These are phyloP conservation scores for Cyaniris semiargus DNA, from an alignment of 2,888 invertebrate species.

Conservation along the genomic window DNA sequence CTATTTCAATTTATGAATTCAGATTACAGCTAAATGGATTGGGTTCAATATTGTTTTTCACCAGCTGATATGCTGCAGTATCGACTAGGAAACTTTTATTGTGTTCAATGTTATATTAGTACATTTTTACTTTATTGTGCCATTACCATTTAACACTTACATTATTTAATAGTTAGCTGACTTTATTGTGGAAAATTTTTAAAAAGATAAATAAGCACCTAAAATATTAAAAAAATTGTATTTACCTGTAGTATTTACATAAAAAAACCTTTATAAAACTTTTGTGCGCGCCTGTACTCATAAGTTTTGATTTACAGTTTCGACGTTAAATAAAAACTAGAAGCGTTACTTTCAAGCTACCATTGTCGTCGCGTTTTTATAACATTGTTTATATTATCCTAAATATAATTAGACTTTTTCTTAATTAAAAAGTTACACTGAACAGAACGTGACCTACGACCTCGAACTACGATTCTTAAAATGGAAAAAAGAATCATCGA, in stretches of 20 bases:
- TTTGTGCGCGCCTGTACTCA: neutral
- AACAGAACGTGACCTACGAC: neutral
- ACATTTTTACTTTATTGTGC: neutral
- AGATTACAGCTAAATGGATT: neutral
- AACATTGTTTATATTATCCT: neutral
- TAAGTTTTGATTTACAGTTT: constrained; percentile 15
- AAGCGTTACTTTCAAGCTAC: constrained; percentile 6
- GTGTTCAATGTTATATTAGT: neutral
- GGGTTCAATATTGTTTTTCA: constrained; percentile 12
- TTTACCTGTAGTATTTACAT: too few relatives aligned
- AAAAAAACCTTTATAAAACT: neutral
- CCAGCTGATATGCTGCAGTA: neutral
- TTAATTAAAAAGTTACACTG: neutral
- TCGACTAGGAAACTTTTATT: neutral
- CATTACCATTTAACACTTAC: neutral
- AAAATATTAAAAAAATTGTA: too few relatives aligned
- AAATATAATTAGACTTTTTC: neutral
- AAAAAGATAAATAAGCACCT: too few relatives aligned
- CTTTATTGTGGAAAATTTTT: too few relatives aligned
- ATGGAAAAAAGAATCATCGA: too few relatives aligned
- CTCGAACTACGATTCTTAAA: too few relatives aligned
- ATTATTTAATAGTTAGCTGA: too few relatives aligned
- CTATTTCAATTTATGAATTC: constrained; percentile 22
- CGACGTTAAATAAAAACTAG: neutral
- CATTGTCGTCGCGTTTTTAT: neutral